Evolutionary conservation across 1,140 invertebrate genomes (phyloP).

Genomic region (Amyelois transitella): DNA sequence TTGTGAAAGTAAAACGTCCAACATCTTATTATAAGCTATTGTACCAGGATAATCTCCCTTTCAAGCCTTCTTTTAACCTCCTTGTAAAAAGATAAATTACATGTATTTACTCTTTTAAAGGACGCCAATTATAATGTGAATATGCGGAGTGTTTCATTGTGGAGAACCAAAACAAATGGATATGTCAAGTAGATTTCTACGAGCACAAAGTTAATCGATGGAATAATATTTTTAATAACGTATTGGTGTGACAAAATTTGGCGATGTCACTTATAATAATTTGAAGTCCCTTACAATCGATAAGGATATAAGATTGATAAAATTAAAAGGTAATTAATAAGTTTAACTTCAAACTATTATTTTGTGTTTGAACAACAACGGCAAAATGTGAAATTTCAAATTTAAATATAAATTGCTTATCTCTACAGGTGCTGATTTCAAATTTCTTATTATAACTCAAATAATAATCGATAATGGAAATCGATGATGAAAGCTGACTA

Average conservation of each 20-base stretch:
- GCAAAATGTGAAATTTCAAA: neutral
- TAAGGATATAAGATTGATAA: too few species aligned
- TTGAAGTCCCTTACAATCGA: too few species aligned
- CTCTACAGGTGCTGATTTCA: neutral
- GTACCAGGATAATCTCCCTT: neutral
- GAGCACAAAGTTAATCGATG: neutral
- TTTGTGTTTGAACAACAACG: neutral
- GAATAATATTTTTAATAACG: too few species aligned
- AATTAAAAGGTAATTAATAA: neutral
- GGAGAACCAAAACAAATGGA: neutral
- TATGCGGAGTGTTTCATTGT: neutral
- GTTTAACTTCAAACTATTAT: neutral
- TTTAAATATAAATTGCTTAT: neutral
- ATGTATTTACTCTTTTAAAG: neutral
- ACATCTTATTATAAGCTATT: conserved; percentile 13
- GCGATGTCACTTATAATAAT: too few species aligned
- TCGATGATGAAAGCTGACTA: neutral
- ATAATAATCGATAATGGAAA: neutral
- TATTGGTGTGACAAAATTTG: too few species aligned
- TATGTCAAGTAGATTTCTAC: neutral
- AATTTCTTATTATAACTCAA: neutral
- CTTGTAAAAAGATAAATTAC: conserved; percentile 4
- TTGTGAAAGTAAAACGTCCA: conserved; percentile 21
- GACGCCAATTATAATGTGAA: neutral
- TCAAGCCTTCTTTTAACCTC: neutral